Conservation (phyloP, 2,113 vertebrate species). For the Bubo blakistoni region DNA sequence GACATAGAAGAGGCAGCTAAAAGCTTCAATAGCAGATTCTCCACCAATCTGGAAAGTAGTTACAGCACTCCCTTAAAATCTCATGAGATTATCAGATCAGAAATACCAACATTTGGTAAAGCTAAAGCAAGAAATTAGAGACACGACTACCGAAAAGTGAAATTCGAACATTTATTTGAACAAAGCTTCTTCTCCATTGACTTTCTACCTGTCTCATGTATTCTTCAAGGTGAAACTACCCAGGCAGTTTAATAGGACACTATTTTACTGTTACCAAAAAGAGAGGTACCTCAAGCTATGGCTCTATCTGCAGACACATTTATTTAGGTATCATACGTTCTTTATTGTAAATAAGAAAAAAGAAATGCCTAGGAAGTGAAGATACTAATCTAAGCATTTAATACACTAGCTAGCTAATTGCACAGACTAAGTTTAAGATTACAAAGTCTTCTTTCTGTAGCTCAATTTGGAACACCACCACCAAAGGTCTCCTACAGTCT, state of each 20-base stretch:
- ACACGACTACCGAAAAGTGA: background rate
- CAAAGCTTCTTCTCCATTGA: background rate
- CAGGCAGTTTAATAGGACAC: background rate
- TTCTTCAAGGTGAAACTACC: background rate
- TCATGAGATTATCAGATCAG: background rate
- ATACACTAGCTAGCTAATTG: background rate
- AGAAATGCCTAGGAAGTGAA: background rate
- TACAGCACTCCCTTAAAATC: background rate
- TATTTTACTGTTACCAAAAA: background rate
- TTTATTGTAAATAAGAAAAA: background rate
- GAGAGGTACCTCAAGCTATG: background rate
- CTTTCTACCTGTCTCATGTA: background rate
- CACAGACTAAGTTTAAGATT: background rate
- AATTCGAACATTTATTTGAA: background rate
- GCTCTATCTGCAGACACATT: background rate
- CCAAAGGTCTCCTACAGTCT: background rate
- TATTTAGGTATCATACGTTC: background rate
- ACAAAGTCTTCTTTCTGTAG: background rate
- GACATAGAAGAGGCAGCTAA: background rate
- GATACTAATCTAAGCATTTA: background rate
- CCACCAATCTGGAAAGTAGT: background rate
- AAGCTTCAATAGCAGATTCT: background rate
- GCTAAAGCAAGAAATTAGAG: background rate
- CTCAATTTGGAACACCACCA: background rate
- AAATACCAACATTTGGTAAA: background rate